Base-by-base conservation (phyloP, 1,140 invertebrate species). In the Calephelis virginiensis region DNA sequence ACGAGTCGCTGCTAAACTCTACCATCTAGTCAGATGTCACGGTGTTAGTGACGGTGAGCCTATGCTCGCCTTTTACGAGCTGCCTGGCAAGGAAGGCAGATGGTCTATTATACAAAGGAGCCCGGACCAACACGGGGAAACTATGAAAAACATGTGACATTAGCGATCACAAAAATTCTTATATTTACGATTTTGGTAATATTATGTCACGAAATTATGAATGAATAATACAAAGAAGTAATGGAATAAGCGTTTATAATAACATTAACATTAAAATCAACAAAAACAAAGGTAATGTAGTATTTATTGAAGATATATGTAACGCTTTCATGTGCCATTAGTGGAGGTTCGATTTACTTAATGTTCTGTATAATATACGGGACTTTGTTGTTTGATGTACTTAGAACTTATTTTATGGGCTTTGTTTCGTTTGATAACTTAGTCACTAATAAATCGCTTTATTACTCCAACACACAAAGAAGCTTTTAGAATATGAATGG, bases 301-400 rank as follows among this genome's bases (percentile, higher is more conserved):
- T 17, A 56, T 37, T 56, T 56, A 56, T 56, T 56, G 53, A 56
- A 56, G 59, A 48, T 50, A 69, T 61, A 72, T 67, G 63, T 66
- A 67, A 61, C 12, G 61, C 53, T 64, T 60, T 62, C 48, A 61
- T 64, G 71, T 62, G 40, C 68, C 67, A 68, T 72, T 74, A 71
- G 68, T 62, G 61, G 60, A 48, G 65, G 66, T 66, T 72, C 70
- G 67, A 72, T 72, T 66, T 60, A 72, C 67, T 72, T 72, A 71
- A 74, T 69, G 72, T 63, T 59, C 67, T 64, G 69, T 71, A 48
- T 70, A 67, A 72, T 68, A 60, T 72, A 72, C 63, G 65, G 56
- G 48, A 59, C 11, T 63, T 64, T 49, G 70, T 75, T 75, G 73
- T 72, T 75, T 74, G 67, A 74, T 74, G 66, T 69, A 72, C 66